Evolutionary conservation across 2,113 vertebrate genomes (phyloP).

Genomic region (Sorex fumeus): DNA sequence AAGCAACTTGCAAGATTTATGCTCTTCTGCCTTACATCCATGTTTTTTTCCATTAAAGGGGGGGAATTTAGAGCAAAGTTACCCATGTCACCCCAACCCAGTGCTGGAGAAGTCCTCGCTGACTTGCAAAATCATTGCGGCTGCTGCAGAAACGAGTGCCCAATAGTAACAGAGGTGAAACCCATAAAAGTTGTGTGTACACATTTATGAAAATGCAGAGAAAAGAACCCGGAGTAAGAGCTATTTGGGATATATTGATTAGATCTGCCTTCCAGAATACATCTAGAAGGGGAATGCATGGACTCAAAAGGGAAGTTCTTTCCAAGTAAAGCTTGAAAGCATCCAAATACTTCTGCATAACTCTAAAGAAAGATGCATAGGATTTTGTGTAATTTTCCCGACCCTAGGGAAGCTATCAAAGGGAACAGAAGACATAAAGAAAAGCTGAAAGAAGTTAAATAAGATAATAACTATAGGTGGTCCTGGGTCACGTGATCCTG

Average conservation of each 20-base stretch:
- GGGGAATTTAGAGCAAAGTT: conserved; percentile 84
- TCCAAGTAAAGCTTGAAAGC: conserved; percentile 19
- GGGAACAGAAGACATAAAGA: background rate
- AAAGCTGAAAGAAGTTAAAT: background rate
- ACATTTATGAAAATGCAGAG: conserved; percentile 33
- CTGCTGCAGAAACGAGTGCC: conserved; percentile 72
- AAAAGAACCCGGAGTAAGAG: conserved; percentile 11
- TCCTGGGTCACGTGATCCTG: background rate
- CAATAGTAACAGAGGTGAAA: conserved; percentile 79
- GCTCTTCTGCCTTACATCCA: conserved; percentile 29
- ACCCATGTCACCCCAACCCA: conserved; percentile 74
- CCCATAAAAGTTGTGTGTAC: conserved; percentile 63
- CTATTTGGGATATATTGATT: background rate
- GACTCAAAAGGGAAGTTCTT: background rate
- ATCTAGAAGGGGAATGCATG: background rate
- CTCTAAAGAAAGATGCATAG: background rate
- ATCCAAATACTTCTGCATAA: background rate
- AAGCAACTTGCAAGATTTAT: conserved; percentile 79
- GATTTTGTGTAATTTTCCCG: background rate
- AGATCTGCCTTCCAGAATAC: background rate
- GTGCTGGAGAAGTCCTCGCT: conserved; percentile 76
- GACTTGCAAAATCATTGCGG: conserved; percentile 85
- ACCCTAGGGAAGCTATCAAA: background rate
- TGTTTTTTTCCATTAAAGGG: conserved; percentile 69
- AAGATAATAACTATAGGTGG: background rate